Conservation (phyloP, 2,113 vertebrate genomes). For the Centropus unirufus region DNA sequence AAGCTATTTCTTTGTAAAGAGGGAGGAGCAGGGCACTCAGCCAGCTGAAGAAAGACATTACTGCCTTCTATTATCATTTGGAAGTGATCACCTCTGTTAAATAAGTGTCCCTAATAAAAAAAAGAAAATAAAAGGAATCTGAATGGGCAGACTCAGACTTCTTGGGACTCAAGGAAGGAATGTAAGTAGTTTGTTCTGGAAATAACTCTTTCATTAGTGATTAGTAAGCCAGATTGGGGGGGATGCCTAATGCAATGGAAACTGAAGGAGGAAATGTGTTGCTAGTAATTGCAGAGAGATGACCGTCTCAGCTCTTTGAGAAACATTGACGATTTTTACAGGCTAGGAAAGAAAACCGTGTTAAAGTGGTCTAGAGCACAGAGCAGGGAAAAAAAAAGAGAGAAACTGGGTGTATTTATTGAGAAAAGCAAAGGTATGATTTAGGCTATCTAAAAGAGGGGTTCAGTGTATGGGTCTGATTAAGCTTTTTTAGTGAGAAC, state of each 20-base stretch:
- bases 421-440: background rate
- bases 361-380: background rate
- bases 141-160: background rate
- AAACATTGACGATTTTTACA: constrained; percentile 18
- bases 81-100: background rate
- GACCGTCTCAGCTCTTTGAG: background rate
- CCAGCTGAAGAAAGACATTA: background rate
- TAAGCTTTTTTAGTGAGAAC: constrained; percentile 46
- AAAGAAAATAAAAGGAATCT: background rate
- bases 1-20: background rate
- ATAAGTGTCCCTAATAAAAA: background rate
- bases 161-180: background rate
- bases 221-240: background rate
- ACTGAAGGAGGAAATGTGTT: background rate
- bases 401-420: background rate
- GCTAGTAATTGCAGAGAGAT: background rate
- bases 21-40: background rate
- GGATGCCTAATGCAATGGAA: background rate
- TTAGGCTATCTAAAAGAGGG: background rate
- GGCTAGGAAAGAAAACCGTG: background rate
- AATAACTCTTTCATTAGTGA: background rate
- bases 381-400: background rate
- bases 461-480: constrained; percentile 9
- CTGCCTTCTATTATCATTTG: background rate
- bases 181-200: background rate